Evolutionary conservation across 2,113 vertebrate genomes (phyloP).

Genomic region (Poicephalus gulielmi): DNA sequence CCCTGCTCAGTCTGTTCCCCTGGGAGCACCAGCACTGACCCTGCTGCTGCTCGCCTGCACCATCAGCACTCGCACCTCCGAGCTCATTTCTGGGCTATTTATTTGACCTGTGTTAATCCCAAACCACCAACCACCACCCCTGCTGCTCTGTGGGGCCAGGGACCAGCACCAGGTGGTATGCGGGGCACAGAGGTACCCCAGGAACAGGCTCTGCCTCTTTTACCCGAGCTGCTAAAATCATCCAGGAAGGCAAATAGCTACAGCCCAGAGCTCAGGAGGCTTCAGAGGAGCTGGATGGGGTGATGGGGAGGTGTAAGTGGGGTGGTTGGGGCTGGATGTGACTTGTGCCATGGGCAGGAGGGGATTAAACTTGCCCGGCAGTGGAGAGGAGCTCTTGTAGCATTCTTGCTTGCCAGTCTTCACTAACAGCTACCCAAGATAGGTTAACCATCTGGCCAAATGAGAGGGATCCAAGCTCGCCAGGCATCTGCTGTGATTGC

Average conservation of each 20-base stretch:
- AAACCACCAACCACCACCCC: accelerated
- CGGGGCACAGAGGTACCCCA: not conserved
- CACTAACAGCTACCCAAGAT: not conserved
- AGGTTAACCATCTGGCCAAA: not conserved
- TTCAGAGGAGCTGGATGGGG: not conserved
- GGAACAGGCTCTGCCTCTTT: not conserved
- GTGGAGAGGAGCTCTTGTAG: not conserved
- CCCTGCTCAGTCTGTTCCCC: not conserved
- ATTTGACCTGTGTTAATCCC: not conserved
- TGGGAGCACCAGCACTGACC: not conserved
- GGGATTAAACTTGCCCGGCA: accelerated
- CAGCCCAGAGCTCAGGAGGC: not conserved
- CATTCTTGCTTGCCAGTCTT: not conserved
- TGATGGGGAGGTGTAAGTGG: not conserved
- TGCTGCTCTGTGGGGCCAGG: not conserved
- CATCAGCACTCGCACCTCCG: not conserved
- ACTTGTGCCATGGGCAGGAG: not conserved
- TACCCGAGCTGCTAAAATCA: accelerated
- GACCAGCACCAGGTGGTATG: accelerated
- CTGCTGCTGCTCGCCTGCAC: not conserved
- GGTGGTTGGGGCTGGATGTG: not conserved
- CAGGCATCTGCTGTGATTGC: accelerated
- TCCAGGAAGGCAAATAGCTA: not conserved
- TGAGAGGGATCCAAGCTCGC: accelerated
- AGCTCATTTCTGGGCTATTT: not conserved